Base-by-base conservation (phyloP, 2,113 vertebrate species). In the Nesospiza acunhae region DNA sequence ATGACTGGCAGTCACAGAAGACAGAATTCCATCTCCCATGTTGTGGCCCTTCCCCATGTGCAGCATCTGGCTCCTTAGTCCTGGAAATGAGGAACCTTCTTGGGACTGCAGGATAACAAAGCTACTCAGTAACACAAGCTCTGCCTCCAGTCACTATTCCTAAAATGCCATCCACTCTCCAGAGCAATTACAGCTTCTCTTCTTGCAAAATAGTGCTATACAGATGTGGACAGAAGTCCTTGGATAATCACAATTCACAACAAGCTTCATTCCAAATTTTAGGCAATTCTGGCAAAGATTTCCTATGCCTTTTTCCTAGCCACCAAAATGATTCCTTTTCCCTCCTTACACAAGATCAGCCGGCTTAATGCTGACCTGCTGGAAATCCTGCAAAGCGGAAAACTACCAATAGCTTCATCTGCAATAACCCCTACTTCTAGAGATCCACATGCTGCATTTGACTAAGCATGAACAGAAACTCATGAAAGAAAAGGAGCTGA, bases 191-290 rank as follows among this genome's bases (percentile, higher is more conserved):
- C 66, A 91, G n/a, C 47, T 30, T 60, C 44, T 56, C 30, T 15
- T 62, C 62, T 87, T 75, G 81, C 67, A 87, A 86, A 94, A 31
- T 3, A 74, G 22, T 28, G 18, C 10, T 64, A 9, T 30, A 46
- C 30, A 90, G 52, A 28, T 67, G 53, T 79, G 81, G 68, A 73
- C n/a, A 86, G 83, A 93, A 79, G 15, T 70, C 35, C 39, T 82
- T 93, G 70, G 46, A 84, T 78, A 88, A 92, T 72, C 12, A 67
- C 35, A 77, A 89, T 67, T 93, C 78, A 89, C 27, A 81, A 89
- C 24, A 85, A 80, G 37, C 49, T 89, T 87, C 67, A 46, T 78
- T 72, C 20, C 39, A 92, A 59, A 47, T 91, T 88, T 64, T 47
- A 84, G 64, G 46, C n/a, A 60, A 13, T 73, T 74, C 49, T 67